These are phyloP conservation scores for Sphenopsis melanotis DNA, from an alignment of 2,797 vertebrate species.

Conservation along the genomic window DNA sequence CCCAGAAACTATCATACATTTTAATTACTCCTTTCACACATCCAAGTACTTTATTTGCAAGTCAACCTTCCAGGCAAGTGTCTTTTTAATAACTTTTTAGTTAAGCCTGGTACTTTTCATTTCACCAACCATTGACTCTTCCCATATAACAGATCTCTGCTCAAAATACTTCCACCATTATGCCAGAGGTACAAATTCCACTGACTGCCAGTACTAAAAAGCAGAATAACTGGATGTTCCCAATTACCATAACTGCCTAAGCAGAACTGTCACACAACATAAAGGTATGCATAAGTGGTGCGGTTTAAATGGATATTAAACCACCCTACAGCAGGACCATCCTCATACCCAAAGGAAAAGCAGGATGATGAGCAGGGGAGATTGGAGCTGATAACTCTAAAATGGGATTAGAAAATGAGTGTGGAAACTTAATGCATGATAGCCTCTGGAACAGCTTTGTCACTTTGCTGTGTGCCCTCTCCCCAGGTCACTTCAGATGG, in stretches of 20 bases:
- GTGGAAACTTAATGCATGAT: background rate
- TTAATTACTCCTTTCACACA: conserved; percentile 42
- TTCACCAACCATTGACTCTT: conserved; percentile 42
- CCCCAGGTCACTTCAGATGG: background rate
- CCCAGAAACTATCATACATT: background rate
- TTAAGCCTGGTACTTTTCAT: conserved; percentile 37
- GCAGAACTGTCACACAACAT: conserved; percentile 51
- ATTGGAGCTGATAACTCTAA: background rate
- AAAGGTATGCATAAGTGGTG: background rate
- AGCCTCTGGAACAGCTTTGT: background rate
- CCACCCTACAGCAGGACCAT: background rate
- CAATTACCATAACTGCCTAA: background rate
- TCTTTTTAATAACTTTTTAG: conserved; percentile 42
- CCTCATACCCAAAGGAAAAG: background rate
- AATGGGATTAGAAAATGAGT: background rate
- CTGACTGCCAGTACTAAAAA: background rate
- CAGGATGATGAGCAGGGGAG: background rate
- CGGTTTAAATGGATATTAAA: conserved; percentile 4
- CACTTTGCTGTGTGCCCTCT: background rate
- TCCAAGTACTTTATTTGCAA: background rate
- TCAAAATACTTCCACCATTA: conserved; percentile 19
- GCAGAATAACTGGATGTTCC: background rate
- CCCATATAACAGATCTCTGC: conserved; percentile 5
- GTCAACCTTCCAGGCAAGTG: conserved; percentile 5
- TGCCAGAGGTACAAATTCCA: background rate